Evolutionary conservation across 2,888 invertebrate genomes (phyloP).

Genomic region (Stenoptilia bipunctidactyla): DNA sequence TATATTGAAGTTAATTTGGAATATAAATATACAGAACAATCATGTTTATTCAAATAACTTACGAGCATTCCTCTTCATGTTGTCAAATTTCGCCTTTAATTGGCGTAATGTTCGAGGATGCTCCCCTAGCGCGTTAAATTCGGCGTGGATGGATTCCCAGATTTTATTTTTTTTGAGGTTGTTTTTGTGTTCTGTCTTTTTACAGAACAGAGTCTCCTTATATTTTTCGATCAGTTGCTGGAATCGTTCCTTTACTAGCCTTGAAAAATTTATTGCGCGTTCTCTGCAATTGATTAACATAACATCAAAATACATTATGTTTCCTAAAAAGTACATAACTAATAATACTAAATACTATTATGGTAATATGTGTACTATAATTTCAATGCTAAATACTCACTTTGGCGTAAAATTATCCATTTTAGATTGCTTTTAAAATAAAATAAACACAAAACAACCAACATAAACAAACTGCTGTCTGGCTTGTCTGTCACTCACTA

Average conservation of each 20-base stretch:
- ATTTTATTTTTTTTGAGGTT: neutral
- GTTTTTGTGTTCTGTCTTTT: neutral
- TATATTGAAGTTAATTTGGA: neutral
- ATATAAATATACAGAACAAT: neutral
- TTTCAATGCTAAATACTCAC: neutral
- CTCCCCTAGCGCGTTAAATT: neutral
- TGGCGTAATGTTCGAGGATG: neutral
- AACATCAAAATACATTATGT: neutral
- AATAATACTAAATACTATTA: neutral
- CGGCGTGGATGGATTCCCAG: neutral
- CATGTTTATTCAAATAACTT: neutral
- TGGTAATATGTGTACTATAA: neutral
- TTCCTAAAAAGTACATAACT: neutral
- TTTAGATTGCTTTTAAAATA: neutral
- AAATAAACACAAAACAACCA: neutral
- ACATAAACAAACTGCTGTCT: neutral
- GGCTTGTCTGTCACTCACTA: neutral
- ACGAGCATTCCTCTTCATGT: neutral
- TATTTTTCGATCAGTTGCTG: neutral
- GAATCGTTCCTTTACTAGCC: neutral
- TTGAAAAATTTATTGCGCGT: neutral
- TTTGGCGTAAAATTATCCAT: neutral
- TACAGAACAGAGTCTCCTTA: neutral
- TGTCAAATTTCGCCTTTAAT: neutral
- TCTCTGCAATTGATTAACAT: neutral